These are phyloP conservation scores for Acrocyrtus sp. DNA, from an alignment of 2,888 invertebrate genomes.

Conservation along the genomic window DNA sequence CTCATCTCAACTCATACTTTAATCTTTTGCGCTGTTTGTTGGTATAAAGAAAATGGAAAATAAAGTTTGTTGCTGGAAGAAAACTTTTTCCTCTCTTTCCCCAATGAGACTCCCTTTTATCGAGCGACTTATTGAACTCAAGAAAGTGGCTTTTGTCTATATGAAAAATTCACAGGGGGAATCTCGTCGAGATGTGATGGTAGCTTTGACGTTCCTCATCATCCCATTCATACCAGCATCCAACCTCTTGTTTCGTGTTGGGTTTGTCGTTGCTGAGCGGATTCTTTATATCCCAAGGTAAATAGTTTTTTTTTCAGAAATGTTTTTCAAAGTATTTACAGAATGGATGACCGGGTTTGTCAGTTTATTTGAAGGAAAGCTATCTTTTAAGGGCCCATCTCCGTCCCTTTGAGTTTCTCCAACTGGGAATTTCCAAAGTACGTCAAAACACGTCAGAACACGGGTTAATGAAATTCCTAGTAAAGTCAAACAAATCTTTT, in stretches of 20 bases:
- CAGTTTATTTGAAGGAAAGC: neutral
- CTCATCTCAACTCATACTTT: constrained; percentile 16
- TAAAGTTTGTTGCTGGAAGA: neutral
- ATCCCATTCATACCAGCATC: constrained; percentile 88
- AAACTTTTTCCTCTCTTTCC: constrained; percentile 13
- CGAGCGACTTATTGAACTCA: constrained; percentile 58
- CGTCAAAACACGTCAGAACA: neutral
- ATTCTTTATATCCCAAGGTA: constrained; percentile 90
- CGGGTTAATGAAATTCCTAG: too few species aligned
- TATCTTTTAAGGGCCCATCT: neutral
- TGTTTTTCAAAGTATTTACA: neutral
- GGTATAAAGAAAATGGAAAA: neutral
- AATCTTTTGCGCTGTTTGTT: neutral
- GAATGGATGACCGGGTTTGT: neutral
- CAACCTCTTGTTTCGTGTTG: constrained; percentile 82
- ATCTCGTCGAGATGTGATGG: constrained; percentile 68
- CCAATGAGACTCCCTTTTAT: constrained; percentile 41
- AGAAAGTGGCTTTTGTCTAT: constrained; percentile 45
- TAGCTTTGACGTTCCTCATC: constrained; percentile 78
- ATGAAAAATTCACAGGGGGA: constrained; percentile 52
- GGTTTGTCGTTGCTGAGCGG: constrained; percentile 87
- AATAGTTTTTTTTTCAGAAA: too few species aligned
- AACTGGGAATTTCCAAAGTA: neutral
- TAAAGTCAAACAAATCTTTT: constrained; percentile 23
- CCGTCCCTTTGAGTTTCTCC: constrained; percentile 2